Base-by-base conservation (phyloP, 2,888 invertebrate species). In the Elegia similella region DNA sequence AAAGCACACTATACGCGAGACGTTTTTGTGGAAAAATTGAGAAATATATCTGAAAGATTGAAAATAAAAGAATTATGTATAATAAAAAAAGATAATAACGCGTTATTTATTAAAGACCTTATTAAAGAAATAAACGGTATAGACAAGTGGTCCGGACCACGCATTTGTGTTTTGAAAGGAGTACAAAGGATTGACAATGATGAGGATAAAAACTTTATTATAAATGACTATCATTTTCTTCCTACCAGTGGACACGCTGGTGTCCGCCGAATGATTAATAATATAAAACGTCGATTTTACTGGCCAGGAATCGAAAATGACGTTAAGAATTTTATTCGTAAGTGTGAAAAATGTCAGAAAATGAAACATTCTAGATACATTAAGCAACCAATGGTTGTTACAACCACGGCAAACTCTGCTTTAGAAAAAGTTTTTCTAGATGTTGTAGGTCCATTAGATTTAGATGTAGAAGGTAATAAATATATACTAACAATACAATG, bases 211-310 rank as follows among this genome's bases (percentile, higher is more conserved):
- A 29, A 16, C 29, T 42, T 63, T 42, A 68, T 69, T 17, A 34
- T 68, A 7, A 62, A 68, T 54, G 68, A 68, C 17, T 67, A 42
- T 59, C 68, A 55, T 38, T 7, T 56, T 1, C 15, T 56, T 10
- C 56, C 56, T 3, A 50, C 56, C 1, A 56, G 56, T 32, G 56
- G 55, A 1, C 59, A 55, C 13, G 58, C 55, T 2, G 55, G 58
- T 0, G 42, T 58, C 1, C 16, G 56, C 13, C 38, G 59, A 7
- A 59, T 59, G 56, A 7, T 56, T 42, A 59, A 52, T 43, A 59
- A 55, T 15, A 55, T 58, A 34, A 48, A 42, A 7, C 48, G 34
- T 29, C 1, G 34, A 6, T 58, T 29, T 42, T 56, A 42, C 47
- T 56, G 56, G 56, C 48, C 56, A 42, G n/a, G n/a, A n/a, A n/a